These are phyloP conservation scores for Himalopsyche japonica DNA, from an alignment of 2,888 invertebrate genomes.

Conservation along the genomic window DNA sequence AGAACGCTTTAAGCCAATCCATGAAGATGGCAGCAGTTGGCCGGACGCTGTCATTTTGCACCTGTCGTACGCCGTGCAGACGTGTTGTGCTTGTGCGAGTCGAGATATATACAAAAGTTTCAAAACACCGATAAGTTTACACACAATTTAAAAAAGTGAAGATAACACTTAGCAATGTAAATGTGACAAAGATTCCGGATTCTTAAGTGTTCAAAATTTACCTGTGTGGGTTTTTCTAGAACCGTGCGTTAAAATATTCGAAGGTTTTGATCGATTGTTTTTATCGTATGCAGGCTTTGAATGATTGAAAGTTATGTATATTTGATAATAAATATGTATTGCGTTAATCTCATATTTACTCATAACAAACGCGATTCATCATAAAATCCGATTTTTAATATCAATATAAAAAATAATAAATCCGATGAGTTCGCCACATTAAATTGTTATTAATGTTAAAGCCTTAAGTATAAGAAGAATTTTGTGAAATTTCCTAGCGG, in stretches of 20 bases:
- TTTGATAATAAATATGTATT: no score
- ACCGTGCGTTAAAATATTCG: not conserved
- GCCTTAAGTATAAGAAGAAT: not conserved
- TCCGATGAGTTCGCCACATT: no score
- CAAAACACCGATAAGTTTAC: not conserved
- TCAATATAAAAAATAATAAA: no score
- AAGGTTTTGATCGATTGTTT: no score
- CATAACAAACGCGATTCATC: no score
- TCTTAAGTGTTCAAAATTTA: not conserved
- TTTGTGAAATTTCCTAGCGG: not conserved
- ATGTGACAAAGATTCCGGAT: not conserved
- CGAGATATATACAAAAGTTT: not conserved
- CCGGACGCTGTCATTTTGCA: constrained; percentile 9
- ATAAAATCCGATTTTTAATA: no score
- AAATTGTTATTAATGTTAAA: not conserved
- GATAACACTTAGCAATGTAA: not conserved
- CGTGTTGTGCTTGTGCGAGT: not conserved
- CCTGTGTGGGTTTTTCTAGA: not conserved
- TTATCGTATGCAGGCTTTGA: no score
- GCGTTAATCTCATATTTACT: no score
- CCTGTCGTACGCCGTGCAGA: constrained; percentile 7
- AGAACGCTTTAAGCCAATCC: not conserved
- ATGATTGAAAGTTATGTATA: no score
- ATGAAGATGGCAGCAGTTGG: constrained; percentile 4
- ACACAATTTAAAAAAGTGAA: not conserved